These are phyloP conservation scores for Podarcis raffonei DNA, from an alignment of 2,113 vertebrate species.

Conservation along the genomic window DNA sequence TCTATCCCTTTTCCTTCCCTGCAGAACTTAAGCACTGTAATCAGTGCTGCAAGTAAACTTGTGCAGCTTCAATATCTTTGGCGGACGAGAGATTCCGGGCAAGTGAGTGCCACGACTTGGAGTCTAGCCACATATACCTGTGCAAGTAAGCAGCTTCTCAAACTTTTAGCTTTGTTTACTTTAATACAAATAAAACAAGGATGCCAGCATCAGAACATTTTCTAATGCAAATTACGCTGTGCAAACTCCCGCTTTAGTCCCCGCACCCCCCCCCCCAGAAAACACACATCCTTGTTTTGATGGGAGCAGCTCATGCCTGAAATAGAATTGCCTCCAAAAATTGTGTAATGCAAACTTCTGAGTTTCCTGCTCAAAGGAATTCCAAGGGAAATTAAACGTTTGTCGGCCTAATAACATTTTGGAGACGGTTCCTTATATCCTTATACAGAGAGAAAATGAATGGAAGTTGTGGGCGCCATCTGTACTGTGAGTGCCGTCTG, in stretches of 20 bases:
- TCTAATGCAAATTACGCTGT: too few relatives aligned
- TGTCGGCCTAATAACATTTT: not conserved
- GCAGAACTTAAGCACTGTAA: conserved; percentile 88
- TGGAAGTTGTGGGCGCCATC: not conserved
- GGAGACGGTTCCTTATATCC: not conserved
- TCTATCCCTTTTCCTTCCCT: conserved; percentile 19
- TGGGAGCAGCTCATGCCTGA: not conserved
- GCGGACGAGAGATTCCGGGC: conserved; percentile 81
- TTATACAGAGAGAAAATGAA: not conserved
- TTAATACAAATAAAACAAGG: too few relatives aligned
- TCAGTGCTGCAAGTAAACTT: conserved; percentile 89
- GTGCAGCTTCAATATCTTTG: conserved; percentile 89
- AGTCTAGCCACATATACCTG: conserved; percentile 84
- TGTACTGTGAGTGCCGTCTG: not conserved
- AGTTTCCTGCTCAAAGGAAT: not conserved
- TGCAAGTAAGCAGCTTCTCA: conserved; percentile 75
- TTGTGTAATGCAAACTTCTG: not conserved
- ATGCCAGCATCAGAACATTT: too few relatives aligned
- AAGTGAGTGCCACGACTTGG: conserved; percentile 89
- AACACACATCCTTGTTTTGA: not conserved
- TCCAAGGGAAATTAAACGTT: not conserved
- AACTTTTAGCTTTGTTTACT: too few relatives aligned
- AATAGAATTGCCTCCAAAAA: not conserved
- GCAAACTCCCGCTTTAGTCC: not conserved
- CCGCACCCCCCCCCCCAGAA: not conserved